These are phyloP conservation scores for Hermatobates lingyangjiaoensis DNA, from an alignment of 1,140 invertebrate genomes.

Conservation along the genomic window DNA sequence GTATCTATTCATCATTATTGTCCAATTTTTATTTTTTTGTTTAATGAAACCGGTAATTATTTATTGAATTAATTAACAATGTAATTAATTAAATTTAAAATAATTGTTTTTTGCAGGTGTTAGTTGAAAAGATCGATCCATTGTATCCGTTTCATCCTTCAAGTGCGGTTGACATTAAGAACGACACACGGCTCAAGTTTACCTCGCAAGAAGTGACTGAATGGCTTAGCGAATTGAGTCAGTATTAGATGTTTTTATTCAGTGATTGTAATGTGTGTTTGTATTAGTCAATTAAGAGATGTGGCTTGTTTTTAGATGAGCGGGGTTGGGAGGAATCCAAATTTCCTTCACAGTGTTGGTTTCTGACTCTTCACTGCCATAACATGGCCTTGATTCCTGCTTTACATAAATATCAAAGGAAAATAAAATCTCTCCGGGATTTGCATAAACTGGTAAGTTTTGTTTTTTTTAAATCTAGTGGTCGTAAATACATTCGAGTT, in stretches of 20 bases:
- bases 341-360: constrained; percentile 93
- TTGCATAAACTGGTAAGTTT: constrained; percentile 55
- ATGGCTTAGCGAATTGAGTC: constrained; percentile 49
- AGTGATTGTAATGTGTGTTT: neutral
- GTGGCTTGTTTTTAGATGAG: constrained; percentile 12
- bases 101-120: constrained; percentile 34
- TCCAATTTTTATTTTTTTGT: too few relatives aligned
- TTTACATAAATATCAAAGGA: constrained; percentile 68
- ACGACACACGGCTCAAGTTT: constrained; percentile 60
- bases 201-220: constrained; percentile 57
- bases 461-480: neutral
- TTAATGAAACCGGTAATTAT: too few relatives aligned
- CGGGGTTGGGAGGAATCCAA: constrained; percentile 46
- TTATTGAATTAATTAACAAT: too few relatives aligned
- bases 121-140: constrained; percentile 63
- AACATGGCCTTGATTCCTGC: constrained; percentile 77
- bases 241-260: constrained; percentile 20
- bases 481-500: too few relatives aligned
- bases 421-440: constrained; percentile 63
- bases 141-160: constrained; percentile 73
- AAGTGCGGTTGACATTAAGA: constrained; percentile 52
- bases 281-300: too few relatives aligned
- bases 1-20: too few relatives aligned
- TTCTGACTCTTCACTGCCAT: constrained; percentile 81
- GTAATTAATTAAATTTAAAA: too few relatives aligned